Evolutionary conservation across 2,113 vertebrate species (phyloP), one percentile per base, ranked within the genome.

Genomic region (Chlorodrepanis virens): DNA sequence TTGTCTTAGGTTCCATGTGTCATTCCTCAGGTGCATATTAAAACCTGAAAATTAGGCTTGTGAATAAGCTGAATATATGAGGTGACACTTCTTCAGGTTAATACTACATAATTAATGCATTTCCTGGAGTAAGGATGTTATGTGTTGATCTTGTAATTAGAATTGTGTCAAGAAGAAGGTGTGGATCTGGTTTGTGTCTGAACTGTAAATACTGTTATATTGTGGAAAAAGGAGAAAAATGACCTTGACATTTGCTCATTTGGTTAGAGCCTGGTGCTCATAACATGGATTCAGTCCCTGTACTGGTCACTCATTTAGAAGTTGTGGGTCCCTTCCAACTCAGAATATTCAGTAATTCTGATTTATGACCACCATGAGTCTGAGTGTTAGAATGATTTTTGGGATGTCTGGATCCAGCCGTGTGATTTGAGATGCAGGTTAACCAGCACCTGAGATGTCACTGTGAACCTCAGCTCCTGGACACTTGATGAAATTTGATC

Each of bases 31-130:
- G 57, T 91, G 87, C 85, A 11, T 79, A 79, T 89, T 96, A 78
- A 94, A 96, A 96, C n/a, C 27, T 42, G 80, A 61, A 97, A 94
- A 85, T 93, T 77, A 78, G 82, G 57, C 83, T 96, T 93, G 80
- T n/a, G 54, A 65, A 35, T 59, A 67, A 89, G 35, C 19, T 1
- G 10, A 54, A 82, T 84, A 85, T 83, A 45, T 22, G 10, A 77
- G 37, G 40, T 27, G 13, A 47, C 82, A 8, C 8, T 77, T 92
- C 33, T 89, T 93, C 23, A 47, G 9, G 22, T 65, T 94, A 81
- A 77, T 91, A 9, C 28, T 65, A 10, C 33, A 5, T 71, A 81
- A 75, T 90, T 52, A 64, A 52, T 82, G 14, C 19, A 22, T 75
- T 47, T 89, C 12, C 7, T 3, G 6, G 35, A 74, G 74, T 59